These are phyloP conservation scores for Lordiphosa collinella DNA, from an alignment of 1,140 invertebrate species.

Conservation along the genomic window DNA sequence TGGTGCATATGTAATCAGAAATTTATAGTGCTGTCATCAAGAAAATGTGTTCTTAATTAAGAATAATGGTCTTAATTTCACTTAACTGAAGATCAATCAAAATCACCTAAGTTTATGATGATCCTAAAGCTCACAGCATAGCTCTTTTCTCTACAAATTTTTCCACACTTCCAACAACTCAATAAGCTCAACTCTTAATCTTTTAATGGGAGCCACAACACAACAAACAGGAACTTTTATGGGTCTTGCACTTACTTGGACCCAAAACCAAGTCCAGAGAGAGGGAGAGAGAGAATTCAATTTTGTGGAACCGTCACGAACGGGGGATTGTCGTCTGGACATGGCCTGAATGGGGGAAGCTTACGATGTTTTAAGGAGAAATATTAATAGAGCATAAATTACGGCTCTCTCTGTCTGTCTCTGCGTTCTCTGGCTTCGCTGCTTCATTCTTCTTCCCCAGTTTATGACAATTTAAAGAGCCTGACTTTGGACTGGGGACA, in stretches of 20 bases:
- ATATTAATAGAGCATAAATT: constrained; percentile 77
- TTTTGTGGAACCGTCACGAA: constrained; percentile 17
- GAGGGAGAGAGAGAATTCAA: constrained; percentile 8
- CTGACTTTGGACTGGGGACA: constrained; percentile 49
- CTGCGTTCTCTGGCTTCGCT: constrained; percentile 7
- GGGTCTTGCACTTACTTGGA: constrained; percentile 8
- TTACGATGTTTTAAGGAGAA: constrained; percentile 51
- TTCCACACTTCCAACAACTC: too few relatives aligned
- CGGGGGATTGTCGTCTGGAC: constrained; percentile 6
- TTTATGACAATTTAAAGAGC: constrained; percentile 73
- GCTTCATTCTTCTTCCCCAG: constrained; percentile 5
- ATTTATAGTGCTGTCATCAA: too few relatives aligned
- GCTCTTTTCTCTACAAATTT: too few relatives aligned
- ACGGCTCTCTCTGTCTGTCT: constrained; percentile 18
- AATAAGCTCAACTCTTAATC: too few relatives aligned
- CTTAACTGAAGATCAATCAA: too few relatives aligned
- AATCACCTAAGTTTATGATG: too few relatives aligned
- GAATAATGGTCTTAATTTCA: too few relatives aligned
- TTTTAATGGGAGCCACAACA: too few relatives aligned
- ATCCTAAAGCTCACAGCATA: too few relatives aligned
- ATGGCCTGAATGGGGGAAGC: too few relatives aligned
- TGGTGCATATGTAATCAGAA: too few relatives aligned
- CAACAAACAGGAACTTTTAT: not conserved
- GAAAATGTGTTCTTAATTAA: too few relatives aligned
- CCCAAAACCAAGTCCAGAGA: constrained; percentile 10